A percentile compares a stretch with the other conserved stretches of the same genome.
Evolutionary conservation across 2,797 vertebrate genomes (phyloP).

Genomic region (Myotis pilosus): DNA sequence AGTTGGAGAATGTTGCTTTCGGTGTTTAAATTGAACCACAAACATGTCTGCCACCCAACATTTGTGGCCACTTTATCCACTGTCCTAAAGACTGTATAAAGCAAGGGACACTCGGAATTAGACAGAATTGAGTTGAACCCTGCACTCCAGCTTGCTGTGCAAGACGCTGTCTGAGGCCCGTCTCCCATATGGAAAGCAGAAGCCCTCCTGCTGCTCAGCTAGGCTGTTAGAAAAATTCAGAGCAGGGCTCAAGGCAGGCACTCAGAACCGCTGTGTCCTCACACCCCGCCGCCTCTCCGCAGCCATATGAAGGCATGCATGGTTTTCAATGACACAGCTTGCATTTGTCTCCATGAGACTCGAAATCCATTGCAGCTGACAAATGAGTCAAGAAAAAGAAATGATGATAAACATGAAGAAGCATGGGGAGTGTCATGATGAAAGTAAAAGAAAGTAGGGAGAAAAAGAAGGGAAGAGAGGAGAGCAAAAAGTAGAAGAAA

Average conservation of each 20-base stretch:
- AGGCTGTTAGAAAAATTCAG: not conserved
- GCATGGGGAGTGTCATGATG: rapidly evolving
- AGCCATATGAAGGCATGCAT: not conserved
- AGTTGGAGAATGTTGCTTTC: not conserved
- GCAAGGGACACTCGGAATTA: not conserved
- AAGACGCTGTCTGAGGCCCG: not conserved
- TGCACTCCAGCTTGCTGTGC: not conserved
- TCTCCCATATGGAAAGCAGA: not conserved
- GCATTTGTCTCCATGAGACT: not conserved
- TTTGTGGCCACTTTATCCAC: not conserved
- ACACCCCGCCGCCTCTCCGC: not conserved
- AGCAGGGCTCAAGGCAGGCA: rapidly evolving
- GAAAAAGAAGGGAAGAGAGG: not conserved
- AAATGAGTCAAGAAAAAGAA: not conserved
- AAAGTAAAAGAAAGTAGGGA: not conserved
- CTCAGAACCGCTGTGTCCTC: rapidly evolving
- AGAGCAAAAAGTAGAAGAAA: not conserved
- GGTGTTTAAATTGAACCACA: not conserved
- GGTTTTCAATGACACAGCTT: slow-evolving; percentile 24
- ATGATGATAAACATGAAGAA: not conserved
- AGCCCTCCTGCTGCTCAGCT: not conserved
- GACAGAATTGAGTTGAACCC: not conserved
- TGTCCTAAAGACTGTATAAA: not conserved
- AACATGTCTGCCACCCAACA: not conserved
- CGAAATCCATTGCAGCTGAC: slow-evolving; percentile 41